Evolutionary conservation across 2,888 invertebrate species (phyloP).

Genomic region (Plagiodera versicolora): DNA sequence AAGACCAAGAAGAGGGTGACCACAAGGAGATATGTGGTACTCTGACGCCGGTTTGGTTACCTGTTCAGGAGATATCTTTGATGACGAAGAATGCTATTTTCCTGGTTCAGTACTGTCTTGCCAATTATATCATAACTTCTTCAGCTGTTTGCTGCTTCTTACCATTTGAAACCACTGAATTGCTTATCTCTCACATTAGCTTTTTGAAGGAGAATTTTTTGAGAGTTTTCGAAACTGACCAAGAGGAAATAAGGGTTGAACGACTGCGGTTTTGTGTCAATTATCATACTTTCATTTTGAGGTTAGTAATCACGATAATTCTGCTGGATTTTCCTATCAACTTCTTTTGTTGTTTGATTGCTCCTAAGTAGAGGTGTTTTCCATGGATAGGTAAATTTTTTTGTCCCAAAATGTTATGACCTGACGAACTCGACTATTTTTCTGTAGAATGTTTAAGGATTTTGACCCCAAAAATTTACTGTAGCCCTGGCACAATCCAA

Average conservation of each 20-base stretch:
- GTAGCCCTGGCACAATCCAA: no score
- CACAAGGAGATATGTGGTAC: constrained; percentile 22
- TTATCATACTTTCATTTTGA: constrained; percentile 26
- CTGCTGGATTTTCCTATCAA: neutral
- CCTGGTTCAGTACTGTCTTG: constrained; percentile 5
- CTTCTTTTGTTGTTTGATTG: no score
- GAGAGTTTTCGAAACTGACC: constrained; percentile 16
- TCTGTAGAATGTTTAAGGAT: no score
- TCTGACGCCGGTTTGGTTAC: constrained; percentile 20
- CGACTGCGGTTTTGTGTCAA: constrained; percentile 19
- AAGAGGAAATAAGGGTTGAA: constrained; percentile 4
- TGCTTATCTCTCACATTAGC: constrained; percentile 19
- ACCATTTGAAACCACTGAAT: constrained; percentile 21
- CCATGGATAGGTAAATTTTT: no score
- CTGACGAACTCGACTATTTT: no score
- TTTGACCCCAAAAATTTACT: no score
- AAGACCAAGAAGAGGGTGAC: constrained; percentile 9
- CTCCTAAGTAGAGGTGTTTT: no score
- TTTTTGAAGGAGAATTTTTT: constrained; percentile 19
- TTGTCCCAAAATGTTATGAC: no score
- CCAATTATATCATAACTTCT: constrained; percentile 1
- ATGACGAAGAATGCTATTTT: constrained; percentile 15
- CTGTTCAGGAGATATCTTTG: constrained; percentile 15
- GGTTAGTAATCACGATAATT: constrained; percentile 14
- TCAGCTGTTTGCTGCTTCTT: constrained; percentile 18